Evolutionary conservation across 2,888 invertebrate genomes (phyloP).

Genomic region (Caenorhabditis zanzibari): DNA sequence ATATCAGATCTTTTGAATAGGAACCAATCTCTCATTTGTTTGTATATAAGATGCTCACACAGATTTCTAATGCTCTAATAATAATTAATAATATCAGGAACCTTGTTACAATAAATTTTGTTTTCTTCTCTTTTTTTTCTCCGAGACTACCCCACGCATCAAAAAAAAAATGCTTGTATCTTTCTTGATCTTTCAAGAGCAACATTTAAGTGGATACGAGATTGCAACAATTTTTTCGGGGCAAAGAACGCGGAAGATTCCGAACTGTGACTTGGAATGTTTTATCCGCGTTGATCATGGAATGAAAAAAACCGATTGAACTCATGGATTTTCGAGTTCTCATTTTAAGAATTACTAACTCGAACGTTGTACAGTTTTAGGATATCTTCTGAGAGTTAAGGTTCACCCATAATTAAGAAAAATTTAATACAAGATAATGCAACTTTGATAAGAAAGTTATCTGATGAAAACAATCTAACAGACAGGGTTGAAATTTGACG

Average conservation of each 20-base stretch:
- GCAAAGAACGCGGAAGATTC: background rate
- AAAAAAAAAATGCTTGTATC: background rate
- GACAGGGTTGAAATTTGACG: too few relatives aligned
- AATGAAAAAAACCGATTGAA: too few relatives aligned
- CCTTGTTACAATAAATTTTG: conserved; percentile 34
- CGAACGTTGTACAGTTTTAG: too few relatives aligned
- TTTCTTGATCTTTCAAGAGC: conserved; percentile 22
- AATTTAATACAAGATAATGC: too few relatives aligned
- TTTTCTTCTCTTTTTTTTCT: conserved; percentile 19
- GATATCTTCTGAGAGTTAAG: too few relatives aligned
- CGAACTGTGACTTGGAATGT: background rate
- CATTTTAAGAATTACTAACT: too few relatives aligned
- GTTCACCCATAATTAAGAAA: too few relatives aligned
- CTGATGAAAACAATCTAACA: too few relatives aligned
- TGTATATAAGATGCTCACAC: conserved; percentile 49
- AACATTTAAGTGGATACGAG: conserved; percentile 19
- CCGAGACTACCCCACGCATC: background rate
- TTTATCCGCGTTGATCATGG: too few relatives aligned
- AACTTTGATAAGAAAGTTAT: too few relatives aligned
- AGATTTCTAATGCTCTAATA: conserved; percentile 20
- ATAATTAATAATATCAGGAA: conserved; percentile 9
- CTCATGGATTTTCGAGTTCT: too few relatives aligned
- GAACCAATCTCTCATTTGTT: conserved; percentile 26
- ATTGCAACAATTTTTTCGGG: background rate
- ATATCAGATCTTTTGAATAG: conserved; percentile 4